A percentile compares a stretch with the other conserved stretches of the same genome.
Evolutionary conservation across 1,140 invertebrate genomes (phyloP).

Genomic region (Apolygus lucorum): DNA sequence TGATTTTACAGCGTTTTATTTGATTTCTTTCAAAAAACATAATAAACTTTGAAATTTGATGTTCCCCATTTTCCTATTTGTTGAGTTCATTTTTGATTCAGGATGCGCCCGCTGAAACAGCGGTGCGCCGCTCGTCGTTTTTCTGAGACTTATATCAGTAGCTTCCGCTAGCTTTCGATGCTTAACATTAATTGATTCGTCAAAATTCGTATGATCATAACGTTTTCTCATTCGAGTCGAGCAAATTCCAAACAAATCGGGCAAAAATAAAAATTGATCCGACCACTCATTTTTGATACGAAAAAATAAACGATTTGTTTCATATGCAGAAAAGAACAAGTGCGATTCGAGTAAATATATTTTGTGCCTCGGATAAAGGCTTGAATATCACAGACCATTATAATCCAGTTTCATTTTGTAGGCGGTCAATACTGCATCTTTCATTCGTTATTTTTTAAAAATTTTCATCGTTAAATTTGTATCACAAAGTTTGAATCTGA

Average conservation of each 20-base stretch:
- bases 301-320: constrained; percentile 18
- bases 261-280: too few relatives aligned
- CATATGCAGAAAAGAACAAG: constrained; percentile 18
- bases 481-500: too few relatives aligned
- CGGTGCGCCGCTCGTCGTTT: not conserved
- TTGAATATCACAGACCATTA: constrained; percentile 14
- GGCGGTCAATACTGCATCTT: constrained; percentile 26
- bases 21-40: not conserved
- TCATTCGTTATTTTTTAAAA: constrained; percentile 23
- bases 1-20: not conserved
- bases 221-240: too few relatives aligned
- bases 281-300: too few relatives aligned
- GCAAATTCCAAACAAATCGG: too few relatives aligned
- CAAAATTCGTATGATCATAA: too few relatives aligned
- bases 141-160: constrained; percentile 4
- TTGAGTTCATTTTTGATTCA: not conserved
- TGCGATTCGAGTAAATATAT: constrained; percentile 19
- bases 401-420: not conserved
- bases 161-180: constrained; percentile 6
- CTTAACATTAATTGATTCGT: constrained; percentile 17
- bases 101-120: not conserved
- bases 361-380: constrained; percentile 16
- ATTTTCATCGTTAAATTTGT: too few relatives aligned
- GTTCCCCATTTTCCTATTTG: too few relatives aligned
- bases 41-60: not conserved